Percentiles rank a stretch among this genome's conserved stretches.
Evolutionary conservation across 1,140 invertebrate species (phyloP).

Genomic region (Triops longicaudatus): DNA sequence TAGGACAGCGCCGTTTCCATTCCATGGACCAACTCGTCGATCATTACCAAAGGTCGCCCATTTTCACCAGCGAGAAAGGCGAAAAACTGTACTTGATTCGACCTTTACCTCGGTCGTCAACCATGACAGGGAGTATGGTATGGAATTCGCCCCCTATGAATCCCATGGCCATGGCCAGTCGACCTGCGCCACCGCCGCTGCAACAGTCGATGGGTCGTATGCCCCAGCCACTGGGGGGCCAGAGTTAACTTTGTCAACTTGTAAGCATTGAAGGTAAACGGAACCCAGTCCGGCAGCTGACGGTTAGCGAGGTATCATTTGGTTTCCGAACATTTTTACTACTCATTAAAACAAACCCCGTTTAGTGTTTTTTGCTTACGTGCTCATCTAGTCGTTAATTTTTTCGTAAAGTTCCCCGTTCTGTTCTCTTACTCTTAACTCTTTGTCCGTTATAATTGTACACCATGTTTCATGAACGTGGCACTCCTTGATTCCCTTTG

Average conservation of each 20-base stretch:
- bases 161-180: not conserved
- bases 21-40: conserved; percentile 92
- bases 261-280: not conserved
- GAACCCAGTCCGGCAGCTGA: not conserved
- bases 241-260: conserved; percentile 1
- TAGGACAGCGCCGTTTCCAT: conserved; percentile 88
- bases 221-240: not conserved
- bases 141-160: not conserved
- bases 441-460: not conserved
- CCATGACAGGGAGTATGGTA: not conserved
- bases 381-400: conserved; percentile 11
- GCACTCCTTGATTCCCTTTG: not conserved
- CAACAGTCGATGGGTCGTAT: not conserved
- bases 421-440: not conserved
- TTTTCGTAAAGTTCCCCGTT: not conserved
- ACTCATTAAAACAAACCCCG: not conserved
- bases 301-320: not conserved
- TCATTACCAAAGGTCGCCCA: conserved; percentile 96
- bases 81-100: conserved; percentile 87
- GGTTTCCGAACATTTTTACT: not conserved
- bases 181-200: conserved; percentile 1
- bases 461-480: not conserved
- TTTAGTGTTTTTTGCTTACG: conserved; percentile 2
- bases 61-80: conserved; percentile 93
- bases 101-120: conserved; percentile 50